Conservation (phyloP, 2,888 invertebrate genomes). For the Listrodromus nycthemerus region DNA sequence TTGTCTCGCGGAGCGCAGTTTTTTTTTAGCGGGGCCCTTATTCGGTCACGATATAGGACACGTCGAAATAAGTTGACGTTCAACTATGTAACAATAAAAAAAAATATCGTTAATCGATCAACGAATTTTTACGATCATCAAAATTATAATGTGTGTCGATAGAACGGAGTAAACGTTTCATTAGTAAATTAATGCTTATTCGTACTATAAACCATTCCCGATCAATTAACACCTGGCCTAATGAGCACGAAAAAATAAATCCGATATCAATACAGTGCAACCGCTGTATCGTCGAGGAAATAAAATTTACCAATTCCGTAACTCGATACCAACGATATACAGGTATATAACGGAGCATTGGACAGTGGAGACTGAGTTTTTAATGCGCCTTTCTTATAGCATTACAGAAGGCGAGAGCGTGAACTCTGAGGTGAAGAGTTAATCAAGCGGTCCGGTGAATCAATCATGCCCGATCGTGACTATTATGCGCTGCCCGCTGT, state of each 20-base stretch:
- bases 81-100: not conserved
- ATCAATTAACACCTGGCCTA: slow-evolving; percentile 58
- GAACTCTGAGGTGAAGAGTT: slow-evolving; percentile 74
- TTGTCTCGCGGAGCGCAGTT: slow-evolving; percentile 31
- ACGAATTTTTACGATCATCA: not conserved
- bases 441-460: slow-evolving; percentile 75
- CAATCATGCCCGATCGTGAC: slow-evolving; percentile 74
- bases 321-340: slow-evolving; percentile 28
- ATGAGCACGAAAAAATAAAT: slow-evolving; percentile 38
- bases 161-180: not conserved
- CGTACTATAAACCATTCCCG: slow-evolving; percentile 11
- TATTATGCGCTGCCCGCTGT: slow-evolving; percentile 63
- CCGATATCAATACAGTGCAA: slow-evolving; percentile 25
- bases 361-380: slow-evolving; percentile 18
- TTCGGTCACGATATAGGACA: slow-evolving; percentile 29
- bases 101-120: not conserved
- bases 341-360: slow-evolving; percentile 6
- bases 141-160: not conserved
- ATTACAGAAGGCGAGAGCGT: slow-evolving; percentile 58
- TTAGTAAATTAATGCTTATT: slow-evolving; percentile 2
- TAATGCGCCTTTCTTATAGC: slow-evolving; percentile 41
- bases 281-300: slow-evolving; percentile 31
- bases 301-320: slow-evolving; percentile 54
- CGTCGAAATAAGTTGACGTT: not conserved
- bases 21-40: slow-evolving; percentile 48